Base-by-base conservation (phyloP, 2,113 vertebrate species). In the Recurvirostra avosetta region DNA sequence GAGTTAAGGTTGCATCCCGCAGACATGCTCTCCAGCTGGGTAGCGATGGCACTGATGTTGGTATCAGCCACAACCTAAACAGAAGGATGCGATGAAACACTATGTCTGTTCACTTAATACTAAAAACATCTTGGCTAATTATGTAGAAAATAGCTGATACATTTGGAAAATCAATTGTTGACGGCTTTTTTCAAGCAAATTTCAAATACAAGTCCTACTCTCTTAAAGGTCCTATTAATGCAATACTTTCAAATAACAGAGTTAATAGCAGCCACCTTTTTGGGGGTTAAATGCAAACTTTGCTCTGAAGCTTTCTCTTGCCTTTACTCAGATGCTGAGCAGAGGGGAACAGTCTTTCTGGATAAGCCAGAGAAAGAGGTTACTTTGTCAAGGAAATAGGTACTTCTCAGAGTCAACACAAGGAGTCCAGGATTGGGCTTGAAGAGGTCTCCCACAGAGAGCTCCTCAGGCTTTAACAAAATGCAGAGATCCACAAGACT, bases 31-130 rank as follows among this genome's bases (percentile, higher is more conserved):
- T 99, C 99, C 95, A 99, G 98, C 96, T 99, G 99, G 95, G 98
- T 98, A 36, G 98, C 98, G 49, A 99, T 99, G 95, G 99, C 99
- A 27, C 98, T 98, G 98, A 99, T 99, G 96, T 99, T 99, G 79
- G 99, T 99, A 92, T 99, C 99, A 6, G 99, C 99, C 55, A 99
- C 98, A 63, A 99, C 99, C 99, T 99, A 94, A 71, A 73, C 40
- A 29, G 9, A 23, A 71, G 38, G 23, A 79, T 1, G 56, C 74
- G 75, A 40, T 63, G 32, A 66, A 84, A 29, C 2, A 40, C n/a
- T 30, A 2, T 1, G 1, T 20, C 30, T 13, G 23, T 34, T 71
- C 85, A 76, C 45, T 71, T 30, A 34, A 26, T 45, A 68, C 12
- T 56, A 75, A 77, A 68, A 47, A 8, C 30, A 52, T 5, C 26